Evolutionary conservation across 2,113 vertebrate species (phyloP).

Genomic region (Pygoscelis adeliae): DNA sequence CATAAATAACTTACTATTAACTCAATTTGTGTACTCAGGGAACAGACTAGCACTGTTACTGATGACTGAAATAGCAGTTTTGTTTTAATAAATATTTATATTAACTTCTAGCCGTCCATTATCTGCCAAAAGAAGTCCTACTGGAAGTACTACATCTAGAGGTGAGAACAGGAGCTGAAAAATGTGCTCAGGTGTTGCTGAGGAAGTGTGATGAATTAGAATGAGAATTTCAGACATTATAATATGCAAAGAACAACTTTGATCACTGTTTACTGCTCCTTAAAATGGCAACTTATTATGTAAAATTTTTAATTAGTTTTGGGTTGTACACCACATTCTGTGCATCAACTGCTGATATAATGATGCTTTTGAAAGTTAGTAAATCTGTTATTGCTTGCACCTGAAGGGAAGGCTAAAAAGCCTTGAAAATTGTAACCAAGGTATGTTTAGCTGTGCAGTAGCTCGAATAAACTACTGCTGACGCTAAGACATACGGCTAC

Average conservation of each 20-base stretch:
- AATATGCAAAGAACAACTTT: neutral
- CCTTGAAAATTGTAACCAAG: neutral
- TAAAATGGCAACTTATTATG: neutral
- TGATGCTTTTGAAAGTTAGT: neutral
- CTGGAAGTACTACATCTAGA: slow-evolving; percentile 89
- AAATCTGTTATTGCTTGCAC: neutral
- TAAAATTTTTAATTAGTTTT: neutral
- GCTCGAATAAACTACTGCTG: neutral
- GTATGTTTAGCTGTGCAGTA: neutral
- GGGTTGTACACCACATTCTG: neutral
- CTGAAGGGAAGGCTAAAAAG: neutral
- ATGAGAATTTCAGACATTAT: neutral
- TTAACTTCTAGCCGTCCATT: slow-evolving; percentile 83
- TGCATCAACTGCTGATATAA: neutral
- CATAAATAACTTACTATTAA: neutral
- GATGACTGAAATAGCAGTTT: neutral
- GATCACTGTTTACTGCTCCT: neutral
- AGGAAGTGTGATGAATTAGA: neutral
- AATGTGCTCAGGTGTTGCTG: neutral
- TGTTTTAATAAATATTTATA: slow-evolving; percentile 1
- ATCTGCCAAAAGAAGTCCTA: slow-evolving; percentile 91
- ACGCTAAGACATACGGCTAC: neutral
- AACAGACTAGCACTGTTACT: neutral
- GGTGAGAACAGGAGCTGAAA: slow-evolving; percentile 77
- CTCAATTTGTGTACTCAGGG: neutral